A percentile compares a stretch with the other conserved stretches of the same genome.
phyloP scores from a whole-genome alignment of 2,113 vertebrate species.

The Anas platyrhynchos region DNA sequence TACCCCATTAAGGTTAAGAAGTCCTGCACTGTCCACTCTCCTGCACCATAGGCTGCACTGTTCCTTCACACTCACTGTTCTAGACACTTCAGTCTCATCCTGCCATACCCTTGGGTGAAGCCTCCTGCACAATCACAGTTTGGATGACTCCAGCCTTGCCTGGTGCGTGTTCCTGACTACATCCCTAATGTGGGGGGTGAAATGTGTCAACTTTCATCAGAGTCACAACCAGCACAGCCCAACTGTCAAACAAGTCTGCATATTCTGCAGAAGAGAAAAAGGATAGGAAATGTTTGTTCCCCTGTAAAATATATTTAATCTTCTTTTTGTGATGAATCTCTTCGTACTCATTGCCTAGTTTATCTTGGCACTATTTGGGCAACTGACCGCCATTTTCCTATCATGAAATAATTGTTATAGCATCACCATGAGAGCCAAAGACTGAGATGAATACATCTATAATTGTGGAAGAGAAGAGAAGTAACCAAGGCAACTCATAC shows the following conservation, averaged over 20 bases:
- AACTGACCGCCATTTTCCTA: neutral
- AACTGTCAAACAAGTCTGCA: neutral
- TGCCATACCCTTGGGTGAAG: neutral
- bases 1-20: neutral
- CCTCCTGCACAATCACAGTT: accelerated
- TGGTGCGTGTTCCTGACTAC: neutral
- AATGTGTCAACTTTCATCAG: neutral
- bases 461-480: neutral
- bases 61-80: neutral
- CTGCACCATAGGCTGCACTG: neutral
- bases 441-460: neutral
- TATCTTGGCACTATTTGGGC: neutral
- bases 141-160: neutral
- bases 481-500: neutral
- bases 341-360: neutral
- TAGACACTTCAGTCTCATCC: neutral
- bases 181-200: neutral
- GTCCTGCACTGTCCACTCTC: neutral
- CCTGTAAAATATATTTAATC: neutral
- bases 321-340: neutral
- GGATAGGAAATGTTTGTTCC: neutral
- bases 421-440: neutral
- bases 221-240: neutral
- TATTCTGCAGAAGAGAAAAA: neutral
- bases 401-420: neutral